A percentile compares a stretch with the other conserved stretches of the same genome.
These are phyloP conservation scores for Diplodus puntazzo DNA, from an alignment of 2,797 vertebrate species.

Conservation along the genomic window DNA sequence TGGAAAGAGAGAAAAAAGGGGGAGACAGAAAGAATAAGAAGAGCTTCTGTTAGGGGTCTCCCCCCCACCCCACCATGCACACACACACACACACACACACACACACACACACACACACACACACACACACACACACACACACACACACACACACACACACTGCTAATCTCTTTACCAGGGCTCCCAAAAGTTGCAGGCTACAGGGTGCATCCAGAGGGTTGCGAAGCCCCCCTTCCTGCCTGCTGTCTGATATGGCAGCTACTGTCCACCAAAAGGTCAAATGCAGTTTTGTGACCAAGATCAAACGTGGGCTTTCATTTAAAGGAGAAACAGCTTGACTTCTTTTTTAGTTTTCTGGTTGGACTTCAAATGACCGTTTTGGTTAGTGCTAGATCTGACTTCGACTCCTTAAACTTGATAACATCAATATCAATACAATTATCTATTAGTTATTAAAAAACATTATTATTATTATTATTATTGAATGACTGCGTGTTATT, in stretches of 20 bases:
- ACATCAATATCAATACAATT: too few species aligned
- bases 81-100: slow-evolving; percentile 9
- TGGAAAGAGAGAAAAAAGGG: slow-evolving; percentile 51
- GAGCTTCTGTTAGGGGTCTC: slow-evolving; percentile 25
- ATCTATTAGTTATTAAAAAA: too few species aligned
- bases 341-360: not conserved
- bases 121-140: slow-evolving; percentile 16
- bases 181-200: slow-evolving; percentile 43
- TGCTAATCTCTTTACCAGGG: slow-evolving; percentile 62
- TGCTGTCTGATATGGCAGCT: slow-evolving; percentile 19
- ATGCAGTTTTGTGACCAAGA: slow-evolving; percentile 25
- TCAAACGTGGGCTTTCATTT: slow-evolving; percentile 3
- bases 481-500: not conserved
- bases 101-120: slow-evolving; percentile 26
- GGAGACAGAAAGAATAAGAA: slow-evolving; percentile 43
- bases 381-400: not conserved
- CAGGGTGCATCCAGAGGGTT: slow-evolving; percentile 62
- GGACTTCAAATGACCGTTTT: not conserved
- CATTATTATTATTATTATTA: too few species aligned
- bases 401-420: not conserved
- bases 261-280: slow-evolving; percentile 47
- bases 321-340: not conserved
- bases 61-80: slow-evolving; percentile 20
- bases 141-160: slow-evolving; percentile 31
- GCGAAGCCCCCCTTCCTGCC: slow-evolving; percentile 21